These are phyloP conservation scores for Bombus superbus DNA, from an alignment of 1,140 invertebrate species.

Conservation along the genomic window DNA sequence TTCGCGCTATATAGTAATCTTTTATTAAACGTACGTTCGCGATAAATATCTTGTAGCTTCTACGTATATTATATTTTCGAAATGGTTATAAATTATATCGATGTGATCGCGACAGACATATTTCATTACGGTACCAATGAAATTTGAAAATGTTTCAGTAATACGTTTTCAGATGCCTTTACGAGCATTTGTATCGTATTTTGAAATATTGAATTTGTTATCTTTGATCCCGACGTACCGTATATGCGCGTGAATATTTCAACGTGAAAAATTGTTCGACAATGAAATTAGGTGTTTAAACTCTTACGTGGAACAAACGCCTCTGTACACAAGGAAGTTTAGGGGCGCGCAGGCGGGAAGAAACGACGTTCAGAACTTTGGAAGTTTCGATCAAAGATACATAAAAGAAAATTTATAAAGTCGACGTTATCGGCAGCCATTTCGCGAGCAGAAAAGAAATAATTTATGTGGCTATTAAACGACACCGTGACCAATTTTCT, in stretches of 20 bases:
- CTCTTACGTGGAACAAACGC: neutral
- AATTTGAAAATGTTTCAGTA: neutral
- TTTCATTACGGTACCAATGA: no score
- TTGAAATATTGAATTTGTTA: neutral
- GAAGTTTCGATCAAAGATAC: neutral
- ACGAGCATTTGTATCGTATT: neutral
- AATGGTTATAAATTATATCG: neutral
- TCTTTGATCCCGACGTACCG: no score
- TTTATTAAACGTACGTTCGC: no score
- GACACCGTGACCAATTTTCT: neutral
- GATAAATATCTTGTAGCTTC: neutral
- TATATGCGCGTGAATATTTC: neutral
- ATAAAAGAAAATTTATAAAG: conserved; percentile 15
- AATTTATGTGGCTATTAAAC: neutral
- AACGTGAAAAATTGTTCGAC: neutral
- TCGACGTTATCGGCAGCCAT: neutral
- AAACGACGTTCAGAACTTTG: neutral
- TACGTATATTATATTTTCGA: neutral
- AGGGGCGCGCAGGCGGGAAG: no score
- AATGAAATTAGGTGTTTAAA: neutral
- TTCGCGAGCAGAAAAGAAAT: neutral
- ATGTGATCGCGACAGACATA: neutral
- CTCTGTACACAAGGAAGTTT: neutral
- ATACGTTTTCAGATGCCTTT: neutral
- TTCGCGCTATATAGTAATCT: no score